A percentile compares a stretch with the other conserved stretches of the same genome.
phyloP scores from a whole-genome alignment of 1,140 invertebrate genomes.

The Episyrphus balteatus region DNA sequence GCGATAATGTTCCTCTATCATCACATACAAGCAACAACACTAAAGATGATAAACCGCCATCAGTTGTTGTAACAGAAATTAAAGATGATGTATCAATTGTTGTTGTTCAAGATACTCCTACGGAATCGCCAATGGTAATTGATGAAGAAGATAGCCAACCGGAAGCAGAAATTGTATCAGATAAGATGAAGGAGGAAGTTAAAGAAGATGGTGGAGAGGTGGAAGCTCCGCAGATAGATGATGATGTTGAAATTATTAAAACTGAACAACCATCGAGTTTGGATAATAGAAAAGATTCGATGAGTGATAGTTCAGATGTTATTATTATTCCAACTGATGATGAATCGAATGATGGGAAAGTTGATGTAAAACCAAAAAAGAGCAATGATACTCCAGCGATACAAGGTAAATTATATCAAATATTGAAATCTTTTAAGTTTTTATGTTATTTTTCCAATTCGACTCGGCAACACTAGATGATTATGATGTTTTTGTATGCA shows the following conservation, averaged over 20 bases:
- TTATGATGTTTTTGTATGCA: too few relatives aligned
- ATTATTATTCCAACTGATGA: conserved; percentile 8
- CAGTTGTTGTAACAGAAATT: conserved; percentile 10
- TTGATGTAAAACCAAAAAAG: background rate
- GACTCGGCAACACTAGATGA: too few relatives aligned
- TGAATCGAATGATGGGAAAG: background rate
- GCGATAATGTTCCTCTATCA: conserved; percentile 26
- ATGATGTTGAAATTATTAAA: background rate
- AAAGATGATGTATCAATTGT: conserved; percentile 22
- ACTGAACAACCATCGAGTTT: background rate
- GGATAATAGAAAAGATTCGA: conserved; percentile 1
- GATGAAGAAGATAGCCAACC: conserved; percentile 6
- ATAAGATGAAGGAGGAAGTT: conserved; percentile 1
- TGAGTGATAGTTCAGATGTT: conserved; percentile 6
- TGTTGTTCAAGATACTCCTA: background rate
- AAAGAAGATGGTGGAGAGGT: background rate
- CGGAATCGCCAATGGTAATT: background rate
- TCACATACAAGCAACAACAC: conserved; percentile 18
- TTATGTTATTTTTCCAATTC: too few relatives aligned
- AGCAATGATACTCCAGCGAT: background rate
- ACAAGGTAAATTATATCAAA: background rate
- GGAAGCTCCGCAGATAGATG: conserved; percentile 1
- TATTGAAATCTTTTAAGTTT: too few relatives aligned
- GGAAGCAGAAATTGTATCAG: conserved; percentile 6
- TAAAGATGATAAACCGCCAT: conserved; percentile 15